Evolutionary conservation across 2,888 invertebrate species (phyloP).

Genomic region (Agonopterix alstromeriana): DNA sequence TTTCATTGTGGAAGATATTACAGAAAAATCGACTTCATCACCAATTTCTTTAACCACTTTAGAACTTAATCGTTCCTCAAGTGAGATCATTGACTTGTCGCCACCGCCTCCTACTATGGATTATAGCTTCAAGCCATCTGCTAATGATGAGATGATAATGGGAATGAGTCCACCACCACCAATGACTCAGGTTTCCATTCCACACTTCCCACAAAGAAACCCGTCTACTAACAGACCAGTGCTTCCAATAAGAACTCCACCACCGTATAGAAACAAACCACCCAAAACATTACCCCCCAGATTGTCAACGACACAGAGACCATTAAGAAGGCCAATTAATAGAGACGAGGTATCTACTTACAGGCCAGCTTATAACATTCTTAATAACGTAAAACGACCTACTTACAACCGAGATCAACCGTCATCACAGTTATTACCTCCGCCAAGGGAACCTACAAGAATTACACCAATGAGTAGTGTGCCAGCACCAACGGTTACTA

Average conservation of each 20-base stretch:
- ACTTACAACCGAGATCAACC: slow-evolving; percentile 50
- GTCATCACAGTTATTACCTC: slow-evolving; percentile 56
- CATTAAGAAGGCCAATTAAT: slow-evolving; percentile 44
- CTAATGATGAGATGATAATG: slow-evolving; percentile 70
- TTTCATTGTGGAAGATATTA: slow-evolving; percentile 46
- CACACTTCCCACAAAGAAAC: slow-evolving; percentile 36
- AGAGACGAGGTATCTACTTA: slow-evolving; percentile 65
- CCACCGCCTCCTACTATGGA: slow-evolving; percentile 67
- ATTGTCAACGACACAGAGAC: slow-evolving; percentile 37
- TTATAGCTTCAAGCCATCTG: slow-evolving; percentile 59
- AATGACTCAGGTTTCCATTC: slow-evolving; percentile 38
- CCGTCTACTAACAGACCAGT: slow-evolving; percentile 47
- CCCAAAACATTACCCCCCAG: slow-evolving; percentile 48
- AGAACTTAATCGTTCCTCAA: slow-evolving; percentile 46
- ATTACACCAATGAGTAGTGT: slow-evolving; percentile 28
- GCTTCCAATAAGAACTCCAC: slow-evolving; percentile 42
- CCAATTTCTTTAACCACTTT: slow-evolving; percentile 45
- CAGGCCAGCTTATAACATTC: slow-evolving; percentile 53
- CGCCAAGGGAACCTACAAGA: slow-evolving; percentile 47
- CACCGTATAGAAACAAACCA: slow-evolving; percentile 51
- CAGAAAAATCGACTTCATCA: slow-evolving; percentile 45
- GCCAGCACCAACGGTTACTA: slow-evolving; percentile 22
- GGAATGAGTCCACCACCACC: slow-evolving; percentile 75
- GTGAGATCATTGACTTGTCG: slow-evolving; percentile 66
- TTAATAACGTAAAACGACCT: slow-evolving; percentile 57